Conservation (phyloP, 2,113 vertebrate genomes). For the Heliornis fulica region DNA sequence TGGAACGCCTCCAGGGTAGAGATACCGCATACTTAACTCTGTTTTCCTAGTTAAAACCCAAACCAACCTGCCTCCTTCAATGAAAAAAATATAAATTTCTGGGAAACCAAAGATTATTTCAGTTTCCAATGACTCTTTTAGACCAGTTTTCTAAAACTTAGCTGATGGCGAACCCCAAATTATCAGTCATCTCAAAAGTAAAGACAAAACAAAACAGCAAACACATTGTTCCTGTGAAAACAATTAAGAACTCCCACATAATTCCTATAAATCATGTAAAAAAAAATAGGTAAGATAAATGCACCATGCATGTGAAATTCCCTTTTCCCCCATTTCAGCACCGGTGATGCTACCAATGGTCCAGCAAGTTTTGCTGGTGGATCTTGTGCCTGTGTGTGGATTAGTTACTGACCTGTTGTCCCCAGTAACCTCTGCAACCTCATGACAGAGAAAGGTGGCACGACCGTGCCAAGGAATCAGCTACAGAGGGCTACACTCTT, state of each 20-base stretch:
- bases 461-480: rapidly evolving
- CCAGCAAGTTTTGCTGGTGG: neutral
- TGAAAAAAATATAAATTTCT: neutral
- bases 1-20: neutral
- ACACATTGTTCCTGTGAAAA: neutral
- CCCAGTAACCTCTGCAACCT: neutral
- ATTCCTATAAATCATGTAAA: neutral
- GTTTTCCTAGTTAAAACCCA: neutral
- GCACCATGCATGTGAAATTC: neutral
- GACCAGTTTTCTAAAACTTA: neutral
- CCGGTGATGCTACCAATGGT: neutral
- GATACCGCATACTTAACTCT: neutral
- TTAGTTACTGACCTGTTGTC: neutral
- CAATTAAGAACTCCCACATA: neutral
- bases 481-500: neutral
- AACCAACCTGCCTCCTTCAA: neutral
- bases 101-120: neutral
- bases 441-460: neutral
- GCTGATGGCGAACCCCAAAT: neutral
- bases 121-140: neutral
- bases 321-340: neutral
- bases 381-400: neutral
- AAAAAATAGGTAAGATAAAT: neutral
- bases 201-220: neutral
- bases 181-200: neutral